These are phyloP conservation scores for Epicampocera succincta DNA, from an alignment of 2,888 invertebrate species.

Conservation along the genomic window DNA sequence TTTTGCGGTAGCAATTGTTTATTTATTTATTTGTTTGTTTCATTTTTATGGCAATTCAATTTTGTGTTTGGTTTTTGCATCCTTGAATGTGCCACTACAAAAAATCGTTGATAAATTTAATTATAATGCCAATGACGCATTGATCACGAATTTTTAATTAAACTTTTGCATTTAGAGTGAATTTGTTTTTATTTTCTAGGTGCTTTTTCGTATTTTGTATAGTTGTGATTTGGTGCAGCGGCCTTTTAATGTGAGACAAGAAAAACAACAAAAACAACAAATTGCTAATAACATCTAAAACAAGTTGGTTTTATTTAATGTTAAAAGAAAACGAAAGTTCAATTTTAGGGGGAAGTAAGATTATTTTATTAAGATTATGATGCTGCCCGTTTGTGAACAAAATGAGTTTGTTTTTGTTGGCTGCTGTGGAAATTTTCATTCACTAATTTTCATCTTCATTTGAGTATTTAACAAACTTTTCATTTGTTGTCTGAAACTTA, in stretches of 20 bases:
- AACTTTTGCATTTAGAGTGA: slow-evolving; percentile 65
- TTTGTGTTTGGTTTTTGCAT: not conserved
- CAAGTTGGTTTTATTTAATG: slow-evolving; percentile 5
- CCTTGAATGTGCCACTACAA: slow-evolving; percentile 30
- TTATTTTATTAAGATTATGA: slow-evolving; percentile 54
- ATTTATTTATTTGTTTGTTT: not conserved
- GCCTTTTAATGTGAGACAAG: slow-evolving; percentile 11
- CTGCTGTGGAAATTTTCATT: not conserved
- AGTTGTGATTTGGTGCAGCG: slow-evolving; percentile 13
- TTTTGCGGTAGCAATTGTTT: slow-evolving; percentile 55
- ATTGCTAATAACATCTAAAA: slow-evolving; percentile 27
- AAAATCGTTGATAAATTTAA: slow-evolving; percentile 67
- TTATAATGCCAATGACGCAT: slow-evolving; percentile 71
- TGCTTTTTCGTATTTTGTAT: not conserved
- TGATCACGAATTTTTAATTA: slow-evolving; percentile 71
- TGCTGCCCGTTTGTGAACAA: slow-evolving; percentile 40
- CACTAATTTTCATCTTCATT: slow-evolving; percentile 55
- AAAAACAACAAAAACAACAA: slow-evolving; percentile 25
- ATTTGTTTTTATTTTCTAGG: slow-evolving; percentile 14
- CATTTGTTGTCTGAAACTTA: slow-evolving; percentile 6
- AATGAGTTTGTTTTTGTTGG: slow-evolving; percentile 33
- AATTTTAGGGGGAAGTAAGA: slow-evolving; percentile 52
- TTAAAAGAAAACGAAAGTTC: slow-evolving; percentile 63
- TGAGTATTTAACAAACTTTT: slow-evolving; percentile 12
- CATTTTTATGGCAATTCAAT: slow-evolving; percentile 4